These are phyloP conservation scores for Anthopleura sola DNA, from an alignment of 64 coral and sea anemone genomes.

Conservation along the genomic window DNA sequence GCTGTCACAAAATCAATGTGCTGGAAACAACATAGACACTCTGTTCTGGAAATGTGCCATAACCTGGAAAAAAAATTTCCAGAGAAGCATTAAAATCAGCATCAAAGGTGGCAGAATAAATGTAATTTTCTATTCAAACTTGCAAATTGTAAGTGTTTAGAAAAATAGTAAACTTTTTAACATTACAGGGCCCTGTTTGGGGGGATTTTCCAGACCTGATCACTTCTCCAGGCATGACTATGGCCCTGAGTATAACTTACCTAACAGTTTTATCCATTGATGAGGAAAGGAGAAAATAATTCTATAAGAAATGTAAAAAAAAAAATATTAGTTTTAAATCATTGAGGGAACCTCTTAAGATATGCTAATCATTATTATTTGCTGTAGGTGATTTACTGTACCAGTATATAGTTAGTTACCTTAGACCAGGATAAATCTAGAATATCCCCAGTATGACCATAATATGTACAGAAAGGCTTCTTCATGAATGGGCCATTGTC, in stretches of 20 bases:
- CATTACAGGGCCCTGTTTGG: no score
- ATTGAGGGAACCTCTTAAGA: no score
- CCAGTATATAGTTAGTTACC: slow-evolving; percentile 31
- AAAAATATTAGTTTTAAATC: background rate
- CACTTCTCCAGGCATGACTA: no score
- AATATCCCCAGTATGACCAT: slow-evolving; percentile 96
- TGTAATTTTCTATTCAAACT: no score
- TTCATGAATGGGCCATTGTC: slow-evolving; percentile 75
- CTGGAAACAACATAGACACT: slow-evolving; percentile 99
- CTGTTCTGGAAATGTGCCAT: slow-evolving; percentile 98
- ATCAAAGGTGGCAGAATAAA: no score
- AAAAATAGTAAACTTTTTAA: no score
- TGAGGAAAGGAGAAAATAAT: slow-evolving; percentile 98
- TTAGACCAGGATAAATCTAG: slow-evolving; percentile 96
- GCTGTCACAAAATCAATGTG: slow-evolving; percentile 99
- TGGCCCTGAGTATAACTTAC: slow-evolving; percentile 10
- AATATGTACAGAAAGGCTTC: slow-evolving; percentile 90
- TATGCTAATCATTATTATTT: no score
- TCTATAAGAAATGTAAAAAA: slow-evolving; percentile 52
- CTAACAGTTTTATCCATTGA: slow-evolving; percentile 99
- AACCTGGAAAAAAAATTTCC: slow-evolving; percentile 34
- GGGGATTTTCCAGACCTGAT: no score
- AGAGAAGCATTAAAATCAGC: background rate
- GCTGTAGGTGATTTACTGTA: no score
- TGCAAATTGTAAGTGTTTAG: no score